Evolutionary conservation across 2,888 invertebrate species (phyloP).

Genomic region (Pseudococcus jackbeardsleyi): DNA sequence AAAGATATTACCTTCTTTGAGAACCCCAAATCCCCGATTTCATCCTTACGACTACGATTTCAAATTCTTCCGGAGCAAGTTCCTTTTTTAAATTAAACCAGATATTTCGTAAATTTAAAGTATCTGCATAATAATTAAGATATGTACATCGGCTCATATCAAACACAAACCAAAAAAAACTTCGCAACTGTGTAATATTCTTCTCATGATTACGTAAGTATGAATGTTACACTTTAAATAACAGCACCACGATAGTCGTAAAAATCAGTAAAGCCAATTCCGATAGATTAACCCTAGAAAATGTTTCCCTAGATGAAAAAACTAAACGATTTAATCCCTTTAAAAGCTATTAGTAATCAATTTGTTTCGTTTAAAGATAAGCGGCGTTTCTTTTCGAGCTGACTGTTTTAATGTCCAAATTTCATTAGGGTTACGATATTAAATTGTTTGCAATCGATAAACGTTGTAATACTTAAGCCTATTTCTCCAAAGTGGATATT

Average conservation of each 20-base stretch:
- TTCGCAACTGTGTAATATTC: not conserved
- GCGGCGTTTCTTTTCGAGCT: constrained; percentile 11
- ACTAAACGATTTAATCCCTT: constrained; percentile 36
- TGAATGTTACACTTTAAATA: not conserved
- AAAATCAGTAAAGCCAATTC: constrained; percentile 24
- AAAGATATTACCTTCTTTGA: too few species aligned
- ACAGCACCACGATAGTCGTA: not conserved
- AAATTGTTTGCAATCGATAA: constrained; percentile 45
- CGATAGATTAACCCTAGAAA: constrained; percentile 6
- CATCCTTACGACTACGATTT: too few species aligned
- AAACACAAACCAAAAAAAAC: not conserved
- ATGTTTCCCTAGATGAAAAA: not conserved
- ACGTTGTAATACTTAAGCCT: constrained; percentile 21
- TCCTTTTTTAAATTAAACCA: too few species aligned
- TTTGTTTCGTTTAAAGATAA: constrained; percentile 28
- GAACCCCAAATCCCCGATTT: too few species aligned
- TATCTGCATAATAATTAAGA: too few species aligned
- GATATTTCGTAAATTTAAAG: too few species aligned
- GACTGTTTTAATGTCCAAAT: constrained; percentile 19
- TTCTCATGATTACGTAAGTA: not conserved
- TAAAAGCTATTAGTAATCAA: constrained; percentile 45
- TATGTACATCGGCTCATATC: too few species aligned
- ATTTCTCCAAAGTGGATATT: constrained; percentile 25
- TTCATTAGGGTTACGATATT: constrained; percentile 35
- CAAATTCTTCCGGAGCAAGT: too few species aligned